Evolutionary conservation across 2,797 vertebrate species (phyloP), one percentile per base, ranked within the genome.

Genomic region (Melanotaenia boesemani): DNA sequence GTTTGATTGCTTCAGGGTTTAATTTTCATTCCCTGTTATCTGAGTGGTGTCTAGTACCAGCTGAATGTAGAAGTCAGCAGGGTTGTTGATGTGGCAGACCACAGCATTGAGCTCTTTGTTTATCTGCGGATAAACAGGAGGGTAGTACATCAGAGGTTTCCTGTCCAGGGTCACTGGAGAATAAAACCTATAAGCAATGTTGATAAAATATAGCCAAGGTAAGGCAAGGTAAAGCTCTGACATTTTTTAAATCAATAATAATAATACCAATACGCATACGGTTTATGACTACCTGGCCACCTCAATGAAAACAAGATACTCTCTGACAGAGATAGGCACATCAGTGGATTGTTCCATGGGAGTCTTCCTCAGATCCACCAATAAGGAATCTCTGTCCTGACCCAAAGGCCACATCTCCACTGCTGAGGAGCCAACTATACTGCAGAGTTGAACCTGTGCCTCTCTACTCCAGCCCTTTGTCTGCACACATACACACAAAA

Each of bases 11-110:
- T 34, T 30, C 22, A 55, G 1, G 9, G 58, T 61, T 62, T 36
- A 1, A 4, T 34, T 28, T 48, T 5, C 12, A 8, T 37, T 41
- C 1, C 0, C 26, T 32, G 2, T 2, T 22, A 32, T 54, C 30
- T n/a, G 30, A 15, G 8, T 32, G 13, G 3, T 2, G 4, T 37
- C 50, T 48, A n/a, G n/a, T 88, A 94, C 93, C 92, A 91, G 74
- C 75, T 94, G 93, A 73, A 95, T 86, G 82, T 93, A 94, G 88
- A 95, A 95, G 83, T 95, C 90, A n/a, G 87, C 82, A 1, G 92
- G 93, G 36, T 48, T 89, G 80, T 88, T 92, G 62, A 94, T 86
- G 82, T 94, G 90, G 8, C 92, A 89, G 65, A 95, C 93, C 64
- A 94, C 82, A 24, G 90, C 94, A 9, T 68, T 87, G 30, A 90